These are phyloP conservation scores for Taurulus bubalis DNA, from an alignment of 2,113 vertebrate genomes.

Conservation along the genomic window DNA sequence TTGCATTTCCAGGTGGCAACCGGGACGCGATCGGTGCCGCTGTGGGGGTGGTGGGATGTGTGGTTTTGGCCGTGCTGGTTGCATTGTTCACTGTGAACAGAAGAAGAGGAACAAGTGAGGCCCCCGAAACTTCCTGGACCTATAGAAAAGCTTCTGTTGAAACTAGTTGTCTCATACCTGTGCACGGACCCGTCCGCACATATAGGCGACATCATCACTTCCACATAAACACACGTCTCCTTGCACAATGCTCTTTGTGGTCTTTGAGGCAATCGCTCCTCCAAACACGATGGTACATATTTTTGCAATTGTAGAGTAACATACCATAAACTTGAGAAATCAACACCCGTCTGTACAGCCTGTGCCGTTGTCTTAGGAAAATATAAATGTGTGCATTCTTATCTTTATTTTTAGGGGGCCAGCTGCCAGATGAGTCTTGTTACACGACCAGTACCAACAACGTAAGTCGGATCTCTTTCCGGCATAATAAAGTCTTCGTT, in stretches of 20 bases:
- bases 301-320: background rate
- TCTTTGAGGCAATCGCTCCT: slow-evolving; percentile 15
- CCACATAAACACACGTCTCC: background rate
- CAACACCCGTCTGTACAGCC: background rate
- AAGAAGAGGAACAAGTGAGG: slow-evolving; percentile 45
- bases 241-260: slow-evolving; percentile 35
- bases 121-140: background rate
- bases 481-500: background rate
- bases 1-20: background rate
- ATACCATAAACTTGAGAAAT: background rate
- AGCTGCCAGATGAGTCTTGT: slow-evolving; percentile 6
- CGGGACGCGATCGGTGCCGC: background rate
- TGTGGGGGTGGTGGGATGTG: slow-evolving; percentile 45
- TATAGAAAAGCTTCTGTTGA: background rate
- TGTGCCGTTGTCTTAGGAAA: background rate
- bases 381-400: background rate
- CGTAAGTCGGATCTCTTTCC: slow-evolving; percentile 17
- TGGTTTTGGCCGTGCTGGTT: slow-evolving; percentile 15
- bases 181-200: no score
- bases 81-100: slow-evolving; percentile 36
- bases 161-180: background rate
- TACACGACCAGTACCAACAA: background rate
- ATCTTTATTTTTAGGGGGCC: slow-evolving; percentile 19
- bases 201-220: background rate
- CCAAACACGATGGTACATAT: background rate